Conservation (phyloP, 1,140 invertebrate species). For the Potamilus streckersoni region DNA sequence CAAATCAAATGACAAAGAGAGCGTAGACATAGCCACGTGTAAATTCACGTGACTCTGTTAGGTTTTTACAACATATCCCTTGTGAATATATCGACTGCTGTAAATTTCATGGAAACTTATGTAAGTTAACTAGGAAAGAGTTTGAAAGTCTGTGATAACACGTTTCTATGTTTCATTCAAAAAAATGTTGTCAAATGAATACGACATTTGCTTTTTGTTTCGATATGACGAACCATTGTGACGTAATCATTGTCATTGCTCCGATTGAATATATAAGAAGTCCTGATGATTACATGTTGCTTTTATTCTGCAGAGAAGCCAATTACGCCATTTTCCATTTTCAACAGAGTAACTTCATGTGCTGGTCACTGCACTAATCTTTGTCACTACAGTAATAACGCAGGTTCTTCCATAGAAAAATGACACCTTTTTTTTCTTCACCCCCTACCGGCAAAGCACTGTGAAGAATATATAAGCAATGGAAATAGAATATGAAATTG, state of each 20-base stretch:
- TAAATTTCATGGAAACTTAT: neutral
- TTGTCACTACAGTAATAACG: neutral
- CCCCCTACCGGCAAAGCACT: constrained; percentile 1
- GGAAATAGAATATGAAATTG: constrained; percentile 6
- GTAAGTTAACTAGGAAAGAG: neutral
- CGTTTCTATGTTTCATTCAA: neutral
- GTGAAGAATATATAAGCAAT: constrained; percentile 2
- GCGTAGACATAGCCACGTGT: too few relatives aligned
- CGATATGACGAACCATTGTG: constrained; percentile 10
- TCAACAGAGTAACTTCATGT: too few relatives aligned
- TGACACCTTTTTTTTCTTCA: neutral
- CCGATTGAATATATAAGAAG: neutral
- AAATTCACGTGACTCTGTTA: neutral
- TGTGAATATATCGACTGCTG: neutral
- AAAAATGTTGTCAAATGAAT: neutral
- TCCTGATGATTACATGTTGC: neutral
- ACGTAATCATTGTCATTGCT: neutral
- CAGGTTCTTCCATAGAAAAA: neutral
- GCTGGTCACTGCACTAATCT: neutral
- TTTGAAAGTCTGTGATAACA: neutral
- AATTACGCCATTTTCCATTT: neutral
- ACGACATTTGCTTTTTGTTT: constrained; percentile 5
- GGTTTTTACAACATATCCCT: neutral
- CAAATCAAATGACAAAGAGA: neutral
- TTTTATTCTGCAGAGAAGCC: neutral